Percentiles rank a stretch among this genome's conserved stretches.
Evolutionary conservation across 2,888 invertebrate species (phyloP).

Genomic region (Harpalus rufipes): DNA sequence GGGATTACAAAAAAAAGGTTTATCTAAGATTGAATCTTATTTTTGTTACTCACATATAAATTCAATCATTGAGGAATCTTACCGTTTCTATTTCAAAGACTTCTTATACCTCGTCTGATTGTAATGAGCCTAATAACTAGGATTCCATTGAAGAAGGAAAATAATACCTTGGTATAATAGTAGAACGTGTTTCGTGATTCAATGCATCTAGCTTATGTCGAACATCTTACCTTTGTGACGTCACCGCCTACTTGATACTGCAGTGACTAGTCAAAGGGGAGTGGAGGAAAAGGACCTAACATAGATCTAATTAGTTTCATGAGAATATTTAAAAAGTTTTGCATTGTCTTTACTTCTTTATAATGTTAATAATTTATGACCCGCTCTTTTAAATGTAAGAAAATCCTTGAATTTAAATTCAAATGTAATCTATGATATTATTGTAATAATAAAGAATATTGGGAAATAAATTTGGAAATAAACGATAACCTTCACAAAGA

Average conservation of each 20-base stretch:
- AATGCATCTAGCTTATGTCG: not conserved
- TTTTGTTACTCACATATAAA: not conserved
- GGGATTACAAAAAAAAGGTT: not conserved
- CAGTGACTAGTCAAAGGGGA: constrained; percentile 1
- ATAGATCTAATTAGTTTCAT: not conserved
- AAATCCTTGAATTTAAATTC: not conserved
- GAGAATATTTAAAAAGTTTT: not conserved
- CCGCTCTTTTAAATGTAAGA: not conserved
- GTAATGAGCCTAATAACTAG: constrained; percentile 9
- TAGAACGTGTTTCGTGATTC: not conserved
- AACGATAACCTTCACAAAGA: not conserved
- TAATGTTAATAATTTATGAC: not conserved
- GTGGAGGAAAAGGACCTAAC: not conserved
- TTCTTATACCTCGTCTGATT: not conserved
- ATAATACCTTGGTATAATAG: constrained; percentile 15
- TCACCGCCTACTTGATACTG: constrained; percentile 5
- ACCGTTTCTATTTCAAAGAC: not conserved
- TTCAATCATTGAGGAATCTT: not conserved
- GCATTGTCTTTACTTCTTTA: not conserved
- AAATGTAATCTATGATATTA: not conserved
- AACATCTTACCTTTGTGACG: constrained; percentile 1
- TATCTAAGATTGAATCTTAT: not conserved
- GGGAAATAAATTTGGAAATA: not conserved
- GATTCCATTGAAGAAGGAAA: constrained; percentile 25
- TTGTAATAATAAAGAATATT: not conserved